Evolutionary conservation across 2,797 vertebrate species (phyloP).

Genomic region (Myotis pilosus): DNA sequence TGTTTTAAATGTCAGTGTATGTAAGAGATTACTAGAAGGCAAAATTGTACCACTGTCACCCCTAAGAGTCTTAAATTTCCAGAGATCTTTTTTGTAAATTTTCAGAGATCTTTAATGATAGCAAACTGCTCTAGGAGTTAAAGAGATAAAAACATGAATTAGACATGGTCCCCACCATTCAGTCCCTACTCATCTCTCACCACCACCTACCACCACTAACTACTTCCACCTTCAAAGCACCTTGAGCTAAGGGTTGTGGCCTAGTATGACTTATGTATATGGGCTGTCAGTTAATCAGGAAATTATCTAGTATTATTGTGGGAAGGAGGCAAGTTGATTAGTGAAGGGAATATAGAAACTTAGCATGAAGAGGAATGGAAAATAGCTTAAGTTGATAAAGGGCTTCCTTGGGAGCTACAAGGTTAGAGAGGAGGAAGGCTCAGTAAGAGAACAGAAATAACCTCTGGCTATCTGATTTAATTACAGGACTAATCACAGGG

Average conservation of each 20-base stretch:
- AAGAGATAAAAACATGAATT: constrained; percentile 7
- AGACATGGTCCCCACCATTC: neutral
- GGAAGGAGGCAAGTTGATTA: neutral
- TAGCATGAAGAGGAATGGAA: neutral
- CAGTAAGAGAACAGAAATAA: neutral
- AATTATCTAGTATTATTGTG: neutral
- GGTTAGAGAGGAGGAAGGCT: neutral
- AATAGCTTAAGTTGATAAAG: neutral
- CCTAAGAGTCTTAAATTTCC: neutral
- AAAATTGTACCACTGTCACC: neutral
- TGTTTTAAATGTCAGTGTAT: neutral
- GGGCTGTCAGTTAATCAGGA: neutral
- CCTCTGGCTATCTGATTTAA: neutral
- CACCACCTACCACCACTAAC: too few relatives aligned
- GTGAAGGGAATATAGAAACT: neutral
- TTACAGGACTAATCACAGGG: neutral
- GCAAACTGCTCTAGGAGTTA: neutral
- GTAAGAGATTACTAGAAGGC: neutral
- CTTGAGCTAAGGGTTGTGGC: neutral
- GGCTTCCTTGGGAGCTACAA: neutral
- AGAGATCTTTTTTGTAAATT: neutral
- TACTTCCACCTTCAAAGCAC: neutral
- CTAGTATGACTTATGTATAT: neutral
- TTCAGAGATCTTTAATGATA: neutral
- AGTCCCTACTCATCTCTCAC: neutral